These are phyloP conservation scores for Odontesthes bonariensis DNA, from an alignment of 2,113 vertebrate species.

Conservation along the genomic window DNA sequence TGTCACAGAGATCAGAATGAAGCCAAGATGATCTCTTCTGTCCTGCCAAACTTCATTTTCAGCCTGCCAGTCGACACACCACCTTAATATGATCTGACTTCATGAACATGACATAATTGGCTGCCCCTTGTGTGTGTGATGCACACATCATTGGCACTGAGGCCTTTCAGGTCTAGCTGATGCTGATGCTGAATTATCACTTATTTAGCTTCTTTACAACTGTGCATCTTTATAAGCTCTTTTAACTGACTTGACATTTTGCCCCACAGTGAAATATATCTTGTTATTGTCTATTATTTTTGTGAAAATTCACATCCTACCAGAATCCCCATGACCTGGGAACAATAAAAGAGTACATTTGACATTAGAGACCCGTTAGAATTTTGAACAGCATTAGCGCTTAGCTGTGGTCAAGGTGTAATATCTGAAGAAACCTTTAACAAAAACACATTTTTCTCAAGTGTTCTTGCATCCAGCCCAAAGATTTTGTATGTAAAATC, in stretches of 20 bases:
- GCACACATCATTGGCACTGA: conserved; percentile 29
- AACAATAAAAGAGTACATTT: not conserved
- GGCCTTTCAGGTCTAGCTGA: conserved; percentile 45
- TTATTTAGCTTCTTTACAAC: conserved; percentile 31
- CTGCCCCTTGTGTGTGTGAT: not conserved
- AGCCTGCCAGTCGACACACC: conserved; percentile 53
- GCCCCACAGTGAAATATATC: conserved; percentile 10
- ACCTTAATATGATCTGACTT: conserved; percentile 69
- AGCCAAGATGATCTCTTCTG: conserved; percentile 62
- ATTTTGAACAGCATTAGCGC: not conserved
- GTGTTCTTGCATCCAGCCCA: not conserved
- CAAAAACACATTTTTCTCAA: not conserved
- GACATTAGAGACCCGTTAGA: not conserved
- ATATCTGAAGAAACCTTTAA: not conserved
- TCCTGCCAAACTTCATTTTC: conserved; percentile 66
- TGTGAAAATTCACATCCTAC: conserved; percentile 14
- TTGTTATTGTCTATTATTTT: conserved; percentile 31
- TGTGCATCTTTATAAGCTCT: conserved; percentile 39
- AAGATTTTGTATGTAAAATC: no score
- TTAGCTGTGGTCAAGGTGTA: not conserved
- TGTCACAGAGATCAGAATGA: conserved; percentile 71
- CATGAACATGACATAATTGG: conserved; percentile 20
- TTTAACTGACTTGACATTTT: conserved; percentile 55
- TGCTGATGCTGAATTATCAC: conserved; percentile 66
- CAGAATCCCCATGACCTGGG: not conserved